Evolutionary conservation across 2,113 vertebrate species (phyloP), one percentile per base, ranked within the genome.

Genomic region (Peromyscus californicus): DNA sequence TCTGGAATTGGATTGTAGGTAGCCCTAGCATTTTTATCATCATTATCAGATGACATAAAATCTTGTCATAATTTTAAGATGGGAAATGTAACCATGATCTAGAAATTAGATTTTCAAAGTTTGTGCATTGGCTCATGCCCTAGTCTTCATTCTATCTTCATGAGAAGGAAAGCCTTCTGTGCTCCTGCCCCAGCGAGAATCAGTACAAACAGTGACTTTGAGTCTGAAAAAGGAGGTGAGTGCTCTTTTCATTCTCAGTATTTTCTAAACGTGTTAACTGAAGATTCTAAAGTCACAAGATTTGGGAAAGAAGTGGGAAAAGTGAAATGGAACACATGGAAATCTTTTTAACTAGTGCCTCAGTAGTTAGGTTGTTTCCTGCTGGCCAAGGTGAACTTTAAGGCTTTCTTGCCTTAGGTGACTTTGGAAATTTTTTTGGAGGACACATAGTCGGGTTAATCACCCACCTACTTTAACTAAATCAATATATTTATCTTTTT

Each of bases 1-100:
- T 94, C n/a, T 61, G 45, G 15, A 54, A 80, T 97, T 42, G 92
- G 39, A 42, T 76, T 90, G 76, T 54, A 94, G 63, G 59, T 12
- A 90, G 16, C 16, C 22, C 8, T 11, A 65, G 5, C 2, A 59
- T 65, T 59, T 96, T 96, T 67, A 48, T 83, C 54, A 83, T 86
- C 63, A 61, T 78, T 91, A 4, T 67, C 54, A 61, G 39, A n/a
- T 48, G 80, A 51, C 63, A 54, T 13, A 92, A 92, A 80, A 54
- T 90, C 8, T 11, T 92, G 0, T 61, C 8, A 83, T 84, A 33
- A 70, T 4, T 91, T 84, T 95, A 67, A 96, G 39, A 83, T 74
- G 67, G 5, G n/a, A 96, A 91, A 10, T 16, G 69, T 1, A 85
- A 22, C 22, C 26, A 42, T 90, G 36, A n/a, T n/a, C 75, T 89